Base-by-base conservation (phyloP, 1,140 invertebrate genomes). In the Phenacoccus solenopsis region DNA sequence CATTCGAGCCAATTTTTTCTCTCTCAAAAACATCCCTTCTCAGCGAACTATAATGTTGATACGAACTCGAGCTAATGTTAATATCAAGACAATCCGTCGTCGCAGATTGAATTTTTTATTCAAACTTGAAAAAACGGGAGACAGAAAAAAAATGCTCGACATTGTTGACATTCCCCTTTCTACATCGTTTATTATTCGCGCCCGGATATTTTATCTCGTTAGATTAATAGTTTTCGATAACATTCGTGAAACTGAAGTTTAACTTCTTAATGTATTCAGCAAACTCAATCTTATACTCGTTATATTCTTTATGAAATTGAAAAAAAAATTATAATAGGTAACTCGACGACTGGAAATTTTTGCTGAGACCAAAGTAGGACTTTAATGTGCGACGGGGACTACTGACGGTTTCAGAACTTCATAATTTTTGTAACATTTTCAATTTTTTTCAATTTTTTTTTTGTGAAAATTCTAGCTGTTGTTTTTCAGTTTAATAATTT, bases 161-260 rank as follows among this genome's bases (percentile, higher is more conserved):
- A n/a, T n/a, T n/a, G n/a, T n/a, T 49, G 38, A 49, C 38, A n/a
- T 49, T 49, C 38, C 38, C 38, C 38, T 49, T 49, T 49, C 38
- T 2, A 49, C 3, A 49, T 9, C 38, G 38, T 49, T 49, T n/a
- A n/a, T 49, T 49, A 16, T 49, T 49, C 16, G n/a, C 38, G 3
- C 16, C 3, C 3, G 13, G 38, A 49, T 49, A 49, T 49, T 49
- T 49, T 49, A 49, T 49, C 38, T 49, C 3, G 12, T 49, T 49
- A 9, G 38, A 49, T 49, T 9, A 49, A 49, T 49, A 49, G 38
- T 49, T 49, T n/a, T 4, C 13, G 38, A 49, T 49, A 49, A 49
- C 12, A 49, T 49, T 49, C 38, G 16, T 49, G 12, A 16, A 49
- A 49, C 5, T 49, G 38, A 49, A 10, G 38, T 49, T 49, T 16